Evolutionary conservation across 37 sponge, comb jelly and placozoan genomes (phyloP).

Genomic region (Corticium candelabrum): DNA sequence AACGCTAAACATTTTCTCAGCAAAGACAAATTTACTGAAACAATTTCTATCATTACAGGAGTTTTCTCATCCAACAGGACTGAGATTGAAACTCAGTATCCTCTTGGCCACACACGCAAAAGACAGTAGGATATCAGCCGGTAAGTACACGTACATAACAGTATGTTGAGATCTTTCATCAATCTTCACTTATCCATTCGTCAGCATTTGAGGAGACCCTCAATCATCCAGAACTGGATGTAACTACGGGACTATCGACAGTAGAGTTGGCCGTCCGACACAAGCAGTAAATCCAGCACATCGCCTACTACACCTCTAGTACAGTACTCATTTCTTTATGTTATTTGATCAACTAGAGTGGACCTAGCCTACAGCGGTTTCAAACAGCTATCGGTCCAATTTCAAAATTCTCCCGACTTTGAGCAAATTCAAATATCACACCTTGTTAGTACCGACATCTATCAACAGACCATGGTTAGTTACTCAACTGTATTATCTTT

Average conservation of each 20-base stretch:
- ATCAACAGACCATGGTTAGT: too few species aligned
- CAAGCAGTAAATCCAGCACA: neutral
- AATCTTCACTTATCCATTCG: neutral
- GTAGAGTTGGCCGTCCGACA: constrained; percentile 15
- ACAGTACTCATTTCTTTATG: too few species aligned
- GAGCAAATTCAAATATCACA: too few species aligned
- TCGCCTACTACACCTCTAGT: too few species aligned
- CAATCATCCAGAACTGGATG: constrained; percentile 46
- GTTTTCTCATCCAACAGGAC: constrained; percentile 72
- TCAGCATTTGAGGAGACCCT: constrained; percentile 58
- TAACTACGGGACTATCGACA: constrained; percentile 43
- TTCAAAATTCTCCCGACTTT: too few species aligned
- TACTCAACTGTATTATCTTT: too few species aligned
- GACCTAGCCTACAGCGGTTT: too few species aligned
- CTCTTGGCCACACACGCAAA: constrained; percentile 38
- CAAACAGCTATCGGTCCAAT: too few species aligned
- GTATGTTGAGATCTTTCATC: neutral
- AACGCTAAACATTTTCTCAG: neutral
- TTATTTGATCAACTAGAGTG: too few species aligned
- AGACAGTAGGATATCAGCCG: constrained; percentile 22
- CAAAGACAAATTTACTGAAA: neutral
- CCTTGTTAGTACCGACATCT: too few species aligned
- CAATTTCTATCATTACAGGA: constrained; percentile 20
- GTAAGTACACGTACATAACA: neutral
- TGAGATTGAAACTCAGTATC: constrained; percentile 54